Evolutionary conservation across 2,888 invertebrate species (phyloP), one percentile per base, ranked within the genome.

Genomic region (Cylindroiulus punctatus): DNA sequence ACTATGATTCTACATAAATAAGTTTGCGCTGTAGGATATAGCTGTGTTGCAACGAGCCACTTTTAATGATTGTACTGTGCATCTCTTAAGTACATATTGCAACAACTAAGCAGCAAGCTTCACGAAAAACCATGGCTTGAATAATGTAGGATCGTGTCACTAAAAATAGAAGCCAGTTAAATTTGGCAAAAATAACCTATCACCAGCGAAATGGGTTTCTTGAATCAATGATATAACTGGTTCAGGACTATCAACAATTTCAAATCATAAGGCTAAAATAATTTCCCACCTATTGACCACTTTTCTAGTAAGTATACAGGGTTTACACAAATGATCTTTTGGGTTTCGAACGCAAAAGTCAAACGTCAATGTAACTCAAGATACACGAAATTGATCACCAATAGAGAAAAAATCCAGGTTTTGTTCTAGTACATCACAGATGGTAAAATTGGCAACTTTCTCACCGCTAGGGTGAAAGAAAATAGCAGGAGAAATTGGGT

Each of bases 151-250:
- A 52, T 52, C 52, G 4, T n/a, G 19, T 52, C 52, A n/a, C 19
- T 52, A 52, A 52, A n/a, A 19, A 52, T 52, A 52, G 0, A 52
- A 52, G 52, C n/a, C n/a, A n/a, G 52, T 19, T n/a, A n/a, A 52
- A 52, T 52, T 52, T 52, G 52, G n/a, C 52, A 52, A 52, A 52
- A 52, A 52, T 52, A 52, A 5, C n/a, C 52, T 52, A 52, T 52
- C 52, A 52, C 19, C 52, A 52, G n/a, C 19, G 5, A 52, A 52
- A n/a, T 52, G 52, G 52, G 14, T 52, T 52, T n/a, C n/a, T n/a
- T n/a, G 19, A n/a, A n/a, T n/a, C 52, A 52, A 52, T 52, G 12
- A 44, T 44, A 44, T 44, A 0, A 52, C 10, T 52, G 19, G 52
- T 52, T 52, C 52, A 52, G 52, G n/a, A 3, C 52, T 52, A 52